Evolutionary conservation across 2,113 vertebrate genomes (phyloP).

Genomic region (Mormoops blainvillei): DNA sequence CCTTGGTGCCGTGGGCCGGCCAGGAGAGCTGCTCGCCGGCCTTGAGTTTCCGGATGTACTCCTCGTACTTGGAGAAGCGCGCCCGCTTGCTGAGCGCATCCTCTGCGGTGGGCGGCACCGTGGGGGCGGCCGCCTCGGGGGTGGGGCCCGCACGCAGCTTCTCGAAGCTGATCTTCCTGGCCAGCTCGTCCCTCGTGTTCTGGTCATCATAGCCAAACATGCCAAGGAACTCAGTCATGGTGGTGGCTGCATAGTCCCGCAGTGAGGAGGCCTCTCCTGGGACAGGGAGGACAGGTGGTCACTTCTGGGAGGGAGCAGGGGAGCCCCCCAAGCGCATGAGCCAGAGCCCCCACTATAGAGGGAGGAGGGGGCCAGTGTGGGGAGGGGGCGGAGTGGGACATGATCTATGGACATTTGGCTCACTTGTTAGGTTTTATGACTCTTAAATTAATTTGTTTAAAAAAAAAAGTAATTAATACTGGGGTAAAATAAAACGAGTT

Average conservation of each 20-base stretch:
- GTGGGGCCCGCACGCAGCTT: constrained; percentile 90
- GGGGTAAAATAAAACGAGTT: constrained; percentile 90
- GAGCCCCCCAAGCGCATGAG: constrained; percentile 54
- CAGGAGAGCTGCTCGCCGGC: constrained; percentile 93
- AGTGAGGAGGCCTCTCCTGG: constrained; percentile 92
- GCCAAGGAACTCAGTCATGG: constrained; percentile 98
- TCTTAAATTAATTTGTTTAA: constrained; percentile 90
- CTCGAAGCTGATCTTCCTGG: constrained; percentile 96
- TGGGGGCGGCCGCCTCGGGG: constrained; percentile 80
- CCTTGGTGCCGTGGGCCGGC: constrained; percentile 87
- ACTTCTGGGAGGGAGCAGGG: constrained; percentile 87
- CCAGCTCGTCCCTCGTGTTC: constrained; percentile 94
- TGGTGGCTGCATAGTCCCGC: constrained; percentile 95
- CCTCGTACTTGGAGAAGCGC: constrained; percentile 98
- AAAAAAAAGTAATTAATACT: constrained; percentile 90
- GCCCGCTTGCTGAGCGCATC: constrained; percentile 91
- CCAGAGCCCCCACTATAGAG: neutral
- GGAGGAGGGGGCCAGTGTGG: constrained; percentile 7
- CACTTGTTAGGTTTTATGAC: constrained; percentile 89
- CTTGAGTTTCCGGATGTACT: constrained; percentile 98
- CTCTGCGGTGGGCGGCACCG: constrained; percentile 79
- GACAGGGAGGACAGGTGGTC: constrained; percentile 78
- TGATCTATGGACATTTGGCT: constrained; percentile 86
- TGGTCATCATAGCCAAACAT: constrained; percentile 98
- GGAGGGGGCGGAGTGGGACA: constrained; percentile 74